phyloP scores from a whole-genome alignment of 2,888 invertebrate species.

The Caenorhabditis doughertyi region DNA sequence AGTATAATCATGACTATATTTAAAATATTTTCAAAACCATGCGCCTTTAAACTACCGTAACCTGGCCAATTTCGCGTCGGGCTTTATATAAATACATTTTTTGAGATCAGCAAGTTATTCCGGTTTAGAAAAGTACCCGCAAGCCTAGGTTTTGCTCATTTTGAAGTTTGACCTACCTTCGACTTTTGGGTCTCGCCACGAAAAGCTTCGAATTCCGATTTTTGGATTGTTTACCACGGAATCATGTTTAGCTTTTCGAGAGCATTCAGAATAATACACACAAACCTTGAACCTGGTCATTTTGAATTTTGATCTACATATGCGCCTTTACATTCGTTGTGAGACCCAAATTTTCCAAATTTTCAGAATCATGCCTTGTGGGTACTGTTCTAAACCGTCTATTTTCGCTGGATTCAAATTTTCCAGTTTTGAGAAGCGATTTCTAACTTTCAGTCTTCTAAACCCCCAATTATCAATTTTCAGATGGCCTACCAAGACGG shows the following conservation, averaged over 20 bases:
- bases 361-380: background rate
- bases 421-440: background rate
- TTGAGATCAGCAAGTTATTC: background rate
- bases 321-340: background rate
- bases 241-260: background rate
- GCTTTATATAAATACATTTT: background rate
- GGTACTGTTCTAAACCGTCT: background rate
- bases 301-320: background rate
- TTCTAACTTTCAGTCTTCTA: background rate
- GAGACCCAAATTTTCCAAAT: background rate
- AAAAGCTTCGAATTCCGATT: constrained; percentile 2
- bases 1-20: constrained; percentile 1
- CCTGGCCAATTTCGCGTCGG: background rate
- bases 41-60: background rate
- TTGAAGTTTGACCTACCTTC: background rate
- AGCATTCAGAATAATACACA: background rate
- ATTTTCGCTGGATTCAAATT: background rate
- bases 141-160: background rate
- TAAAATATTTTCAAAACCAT: too few species aligned
- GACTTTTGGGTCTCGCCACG: constrained; percentile 8
- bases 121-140: background rate
- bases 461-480: background rate
- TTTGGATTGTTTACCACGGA: background rate
- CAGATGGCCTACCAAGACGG: constrained; percentile 1
- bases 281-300: background rate